Conservation (phyloP, 2,113 vertebrate genomes). For the Romanogobio albipinnatus region DNA sequence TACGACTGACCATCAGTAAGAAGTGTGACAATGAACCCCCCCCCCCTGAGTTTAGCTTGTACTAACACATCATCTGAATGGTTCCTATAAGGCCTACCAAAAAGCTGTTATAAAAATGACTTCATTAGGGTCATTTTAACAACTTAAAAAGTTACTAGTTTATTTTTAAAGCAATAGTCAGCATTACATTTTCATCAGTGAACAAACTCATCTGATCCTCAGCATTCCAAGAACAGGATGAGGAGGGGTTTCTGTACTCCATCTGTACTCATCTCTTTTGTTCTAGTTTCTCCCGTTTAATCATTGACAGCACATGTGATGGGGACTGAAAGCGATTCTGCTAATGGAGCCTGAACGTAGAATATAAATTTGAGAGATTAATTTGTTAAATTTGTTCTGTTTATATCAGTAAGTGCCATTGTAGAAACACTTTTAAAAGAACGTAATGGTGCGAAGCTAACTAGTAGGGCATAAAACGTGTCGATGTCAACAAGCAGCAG, state of each 20-base stretch:
- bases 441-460: too few relatives aligned
- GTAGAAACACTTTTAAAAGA: neutral
- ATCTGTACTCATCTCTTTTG: neutral
- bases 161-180: neutral
- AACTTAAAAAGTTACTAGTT: slow-evolving; percentile 4
- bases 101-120: slow-evolving; percentile 26
- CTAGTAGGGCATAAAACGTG: neutral
- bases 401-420: neutral
- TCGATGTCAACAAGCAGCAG: neutral
- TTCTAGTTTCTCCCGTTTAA: neutral
- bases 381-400: neutral
- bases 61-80: slow-evolving; percentile 38
- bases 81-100: slow-evolving; percentile 13
- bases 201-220: neutral
- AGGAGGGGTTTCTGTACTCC: neutral
- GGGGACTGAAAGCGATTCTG: neutral
- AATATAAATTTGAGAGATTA: neutral
- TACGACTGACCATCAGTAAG: slow-evolving; percentile 38
- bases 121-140: slow-evolving; percentile 9
- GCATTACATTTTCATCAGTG: neutral
- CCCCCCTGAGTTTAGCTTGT: slow-evolving; percentile 16
- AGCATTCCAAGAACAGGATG: neutral
- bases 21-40: slow-evolving; percentile 43
- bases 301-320: neutral
- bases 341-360: neutral